phyloP scores from a whole-genome alignment of 1,140 invertebrate genomes.

The Palaemon carinicauda region DNA sequence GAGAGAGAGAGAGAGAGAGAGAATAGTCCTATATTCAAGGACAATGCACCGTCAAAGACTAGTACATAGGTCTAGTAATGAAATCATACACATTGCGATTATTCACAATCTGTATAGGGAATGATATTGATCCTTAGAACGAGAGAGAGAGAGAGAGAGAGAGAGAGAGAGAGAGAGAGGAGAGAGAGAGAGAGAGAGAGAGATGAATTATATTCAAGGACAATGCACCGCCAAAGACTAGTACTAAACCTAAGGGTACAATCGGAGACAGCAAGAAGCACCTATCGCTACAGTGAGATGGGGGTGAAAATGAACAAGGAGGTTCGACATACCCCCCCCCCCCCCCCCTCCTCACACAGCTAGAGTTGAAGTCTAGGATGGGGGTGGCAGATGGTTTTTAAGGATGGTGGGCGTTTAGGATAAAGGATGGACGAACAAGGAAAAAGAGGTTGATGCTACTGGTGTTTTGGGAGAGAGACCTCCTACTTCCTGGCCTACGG shows the following conservation, averaged over 20 bases:
- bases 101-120: too few species aligned
- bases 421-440: background rate
- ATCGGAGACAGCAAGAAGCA: too few species aligned
- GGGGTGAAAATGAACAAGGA: background rate
- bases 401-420: background rate
- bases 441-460: background rate
- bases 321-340: too few species aligned
- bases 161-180: background rate
- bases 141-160: background rate
- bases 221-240: too few species aligned
- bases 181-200: background rate
- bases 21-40: too few species aligned
- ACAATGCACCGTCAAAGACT: too few species aligned
- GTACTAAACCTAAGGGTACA: too few species aligned
- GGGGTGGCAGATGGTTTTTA: background rate
- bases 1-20: background rate
- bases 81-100: too few species aligned
- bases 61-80: too few species aligned
- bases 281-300: background rate
- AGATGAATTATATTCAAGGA: too few species aligned
- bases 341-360: too few species aligned
- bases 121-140: background rate
- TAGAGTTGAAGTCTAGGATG: too few species aligned
- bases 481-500: slow-evolving; percentile 49
- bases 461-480: slow-evolving; percentile 4